Conservation (phyloP, 1,140 invertebrate genomes). For the Ceratina japonica region DNA sequence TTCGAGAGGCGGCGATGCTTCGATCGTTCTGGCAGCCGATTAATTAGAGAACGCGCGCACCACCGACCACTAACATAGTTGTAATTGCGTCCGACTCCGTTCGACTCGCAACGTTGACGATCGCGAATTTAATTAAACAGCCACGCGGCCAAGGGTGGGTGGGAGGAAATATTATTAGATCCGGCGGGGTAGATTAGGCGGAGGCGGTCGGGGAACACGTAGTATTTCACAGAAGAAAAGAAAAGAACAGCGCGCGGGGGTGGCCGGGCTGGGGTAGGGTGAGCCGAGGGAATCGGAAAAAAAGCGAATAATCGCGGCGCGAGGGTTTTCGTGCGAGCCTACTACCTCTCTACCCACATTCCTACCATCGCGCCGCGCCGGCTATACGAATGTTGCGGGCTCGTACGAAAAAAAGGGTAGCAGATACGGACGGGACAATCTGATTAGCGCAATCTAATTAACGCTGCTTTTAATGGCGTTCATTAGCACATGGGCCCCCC, state of each 20-base stretch:
- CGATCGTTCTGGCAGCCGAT: too few relatives aligned
- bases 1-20: too few relatives aligned
- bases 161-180: slow-evolving; percentile 34
- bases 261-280: slow-evolving; percentile 16
- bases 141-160: not conserved
- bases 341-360: slow-evolving; percentile 48
- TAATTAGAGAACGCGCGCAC: not conserved
- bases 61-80: not conserved
- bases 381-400: slow-evolving; percentile 68
- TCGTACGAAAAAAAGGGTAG: slow-evolving; percentile 60
- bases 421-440: slow-evolving; percentile 77
- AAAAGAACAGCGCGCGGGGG: slow-evolving; percentile 2
- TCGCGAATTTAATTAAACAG: slow-evolving; percentile 29
- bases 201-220: slow-evolving; percentile 19
- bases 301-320: slow-evolving; percentile 56
- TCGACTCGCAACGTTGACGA: not conserved
- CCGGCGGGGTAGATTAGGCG: slow-evolving; percentile 4
- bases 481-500: slow-evolving; percentile 77
- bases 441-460: slow-evolving; percentile 80
- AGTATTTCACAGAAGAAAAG: slow-evolving; percentile 40
- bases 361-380: slow-evolving; percentile 66
- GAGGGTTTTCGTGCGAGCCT: slow-evolving; percentile 64
- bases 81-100: not conserved
- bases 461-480: slow-evolving; percentile 80
- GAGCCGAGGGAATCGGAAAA: slow-evolving; percentile 30